Evolutionary conservation across 2,888 invertebrate genomes (phyloP).

Genomic region (Thumatha senex): DNA sequence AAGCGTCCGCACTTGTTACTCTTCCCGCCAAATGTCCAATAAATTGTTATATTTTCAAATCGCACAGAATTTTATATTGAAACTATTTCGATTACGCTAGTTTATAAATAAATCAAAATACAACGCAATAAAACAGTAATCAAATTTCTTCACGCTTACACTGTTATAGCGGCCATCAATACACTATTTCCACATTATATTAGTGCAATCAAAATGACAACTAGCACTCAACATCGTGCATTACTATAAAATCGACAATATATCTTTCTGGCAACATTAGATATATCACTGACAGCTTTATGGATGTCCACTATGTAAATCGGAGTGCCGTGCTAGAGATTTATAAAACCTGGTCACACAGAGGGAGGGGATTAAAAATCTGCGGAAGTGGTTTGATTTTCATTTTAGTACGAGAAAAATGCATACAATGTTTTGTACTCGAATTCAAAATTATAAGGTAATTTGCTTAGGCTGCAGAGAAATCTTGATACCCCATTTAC

Average conservation of each 20-base stretch:
- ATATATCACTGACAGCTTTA: slow-evolving; percentile 64
- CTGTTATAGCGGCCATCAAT: not conserved
- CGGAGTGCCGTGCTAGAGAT: slow-evolving; percentile 45
- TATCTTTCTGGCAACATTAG: slow-evolving; percentile 52
- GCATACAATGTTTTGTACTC: too few relatives aligned
- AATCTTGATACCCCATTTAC: too few relatives aligned
- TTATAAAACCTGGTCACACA: slow-evolving; percentile 49
- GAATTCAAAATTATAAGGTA: too few relatives aligned
- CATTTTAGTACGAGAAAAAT: too few relatives aligned
- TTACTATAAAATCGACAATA: slow-evolving; percentile 38
- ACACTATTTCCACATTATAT: not conserved
- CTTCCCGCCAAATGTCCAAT: too few relatives aligned
- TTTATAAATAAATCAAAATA: not conserved
- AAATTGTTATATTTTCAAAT: too few relatives aligned
- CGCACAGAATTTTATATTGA: too few relatives aligned
- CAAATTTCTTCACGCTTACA: slow-evolving; percentile 4
- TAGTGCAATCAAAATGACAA: slow-evolving; percentile 13
- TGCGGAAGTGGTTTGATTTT: slow-evolving; percentile 33
- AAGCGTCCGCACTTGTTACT: too few relatives aligned
- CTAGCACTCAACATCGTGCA: slow-evolving; percentile 21
- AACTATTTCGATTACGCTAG: too few relatives aligned
- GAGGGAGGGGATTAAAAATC: slow-evolving; percentile 34
- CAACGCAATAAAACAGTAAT: not conserved
- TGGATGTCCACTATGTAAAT: slow-evolving; percentile 46
- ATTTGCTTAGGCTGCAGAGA: too few relatives aligned